A percentile compares a stretch with the other conserved stretches of the same genome.
Conservation (phyloP, 64 coral and sea anemone genomes). For the Stichodactyla helianthus region DNA sequence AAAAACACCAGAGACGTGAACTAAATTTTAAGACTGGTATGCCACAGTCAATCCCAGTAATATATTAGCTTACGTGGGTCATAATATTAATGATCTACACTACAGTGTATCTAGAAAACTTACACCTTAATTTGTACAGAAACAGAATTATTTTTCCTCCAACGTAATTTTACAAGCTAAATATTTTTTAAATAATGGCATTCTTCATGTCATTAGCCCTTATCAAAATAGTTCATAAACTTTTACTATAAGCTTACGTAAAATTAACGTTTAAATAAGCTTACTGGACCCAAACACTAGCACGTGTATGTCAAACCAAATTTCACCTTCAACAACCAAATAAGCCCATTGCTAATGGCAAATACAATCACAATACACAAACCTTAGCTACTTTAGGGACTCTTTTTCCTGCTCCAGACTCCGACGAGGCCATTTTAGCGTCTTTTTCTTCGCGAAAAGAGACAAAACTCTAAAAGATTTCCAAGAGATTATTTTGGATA, state of each 20-base stretch:
- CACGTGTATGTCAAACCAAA: neutral
- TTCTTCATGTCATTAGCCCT: neutral
- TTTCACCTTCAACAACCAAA: neutral
- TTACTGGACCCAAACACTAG: neutral
- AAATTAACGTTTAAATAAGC: neutral
- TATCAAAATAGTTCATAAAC: neutral
- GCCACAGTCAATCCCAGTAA: too few relatives aligned
- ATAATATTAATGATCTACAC: too few relatives aligned
- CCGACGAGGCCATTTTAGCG: slow-evolving; percentile 41
- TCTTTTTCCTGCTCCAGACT: slow-evolving; percentile 29
- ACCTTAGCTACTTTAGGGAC: slow-evolving; percentile 73
- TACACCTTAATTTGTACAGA: too few relatives aligned
- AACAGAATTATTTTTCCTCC: too few relatives aligned
- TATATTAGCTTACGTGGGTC: too few relatives aligned
- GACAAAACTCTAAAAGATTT: neutral
- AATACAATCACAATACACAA: neutral
- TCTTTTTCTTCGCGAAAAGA: neutral
- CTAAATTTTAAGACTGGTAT: too few relatives aligned
- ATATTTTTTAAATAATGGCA: too few relatives aligned
- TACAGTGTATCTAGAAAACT: too few relatives aligned
- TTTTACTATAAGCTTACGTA: neutral
- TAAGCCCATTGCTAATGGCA: neutral
- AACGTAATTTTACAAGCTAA: too few relatives aligned
- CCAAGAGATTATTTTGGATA: neutral
- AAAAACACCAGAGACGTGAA: too few relatives aligned